A percentile compares a stretch with the other conserved stretches of the same genome.
phyloP scores from a whole-genome alignment of 2,888 invertebrate species.

The Synanthedon formicaeformis region DNA sequence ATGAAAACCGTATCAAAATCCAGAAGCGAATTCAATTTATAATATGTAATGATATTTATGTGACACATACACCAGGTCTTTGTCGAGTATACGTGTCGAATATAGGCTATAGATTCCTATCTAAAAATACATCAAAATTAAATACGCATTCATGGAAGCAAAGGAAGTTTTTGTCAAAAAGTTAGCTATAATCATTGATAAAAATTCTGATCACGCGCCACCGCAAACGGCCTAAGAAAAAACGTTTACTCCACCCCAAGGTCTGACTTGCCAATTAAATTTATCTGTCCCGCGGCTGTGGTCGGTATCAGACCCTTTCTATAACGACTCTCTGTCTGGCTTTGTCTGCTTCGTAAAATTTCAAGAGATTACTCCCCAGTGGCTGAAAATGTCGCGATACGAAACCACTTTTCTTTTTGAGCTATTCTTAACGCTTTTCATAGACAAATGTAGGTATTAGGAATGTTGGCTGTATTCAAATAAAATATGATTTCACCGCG shows the following conservation, averaged over 20 bases:
- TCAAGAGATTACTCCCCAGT: constrained; percentile 5
- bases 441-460: neutral
- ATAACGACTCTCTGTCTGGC: constrained; percentile 19
- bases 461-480: no score
- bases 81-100: no score
- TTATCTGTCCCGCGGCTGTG: constrained; percentile 32
- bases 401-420: neutral
- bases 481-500: no score
- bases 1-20: no score
- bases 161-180: neutral
- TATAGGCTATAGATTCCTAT: no score
- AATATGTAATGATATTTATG: no score
- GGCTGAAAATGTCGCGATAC: neutral
- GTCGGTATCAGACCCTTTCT: constrained; percentile 17
- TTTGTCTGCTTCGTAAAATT: constrained; percentile 22
- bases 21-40: no score
- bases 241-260: constrained; percentile 7
- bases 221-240: constrained; percentile 5
- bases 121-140: no score
- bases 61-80: no score
- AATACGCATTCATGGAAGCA: no score
- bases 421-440: neutral
- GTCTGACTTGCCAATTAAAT: constrained; percentile 24
- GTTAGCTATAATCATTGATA: neutral
- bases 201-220: constrained; percentile 6